A percentile compares a stretch with the other conserved stretches of the same genome.
Evolutionary conservation across 1,140 invertebrate genomes (phyloP).

Genomic region (Drosophila pseudoananassae): DNA sequence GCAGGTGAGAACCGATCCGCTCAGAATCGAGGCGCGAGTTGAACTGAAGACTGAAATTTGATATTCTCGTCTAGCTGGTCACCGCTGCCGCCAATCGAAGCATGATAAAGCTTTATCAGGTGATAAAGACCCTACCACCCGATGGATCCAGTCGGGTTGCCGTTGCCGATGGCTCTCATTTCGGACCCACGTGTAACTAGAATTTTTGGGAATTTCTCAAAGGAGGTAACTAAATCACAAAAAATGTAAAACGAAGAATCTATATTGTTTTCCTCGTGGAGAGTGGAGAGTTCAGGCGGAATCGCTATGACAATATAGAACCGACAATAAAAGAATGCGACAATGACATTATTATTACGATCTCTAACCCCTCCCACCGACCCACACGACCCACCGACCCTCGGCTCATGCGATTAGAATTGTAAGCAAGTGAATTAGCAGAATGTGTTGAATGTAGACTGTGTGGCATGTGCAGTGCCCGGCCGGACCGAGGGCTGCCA

Average conservation of each 20-base stretch:
- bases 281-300: slow-evolving; percentile 3
- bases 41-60: slow-evolving; percentile 58
- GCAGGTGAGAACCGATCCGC: slow-evolving; percentile 34
- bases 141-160: background rate
- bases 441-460: slow-evolving; percentile 42
- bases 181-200: slow-evolving; percentile 38
- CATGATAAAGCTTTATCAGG: slow-evolving; percentile 66
- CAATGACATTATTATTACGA: slow-evolving; percentile 79
- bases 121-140: slow-evolving; percentile 27
- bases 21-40: slow-evolving; percentile 53
- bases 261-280: slow-evolving; percentile 17
- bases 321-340: slow-evolving; percentile 65
- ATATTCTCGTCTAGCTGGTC: slow-evolving; percentile 27
- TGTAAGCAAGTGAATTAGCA: slow-evolving; percentile 68
- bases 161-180: slow-evolving; percentile 12
- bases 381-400: background rate
- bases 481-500: slow-evolving; percentile 36
- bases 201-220: slow-evolving; percentile 3
- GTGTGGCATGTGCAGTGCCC: slow-evolving; percentile 37
- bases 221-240: background rate
- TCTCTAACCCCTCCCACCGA: slow-evolving; percentile 12
- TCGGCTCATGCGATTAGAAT: slow-evolving; percentile 66
- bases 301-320: slow-evolving; percentile 48
- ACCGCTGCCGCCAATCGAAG: slow-evolving; percentile 43
- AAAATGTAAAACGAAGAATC: background rate